phyloP scores from a whole-genome alignment of 1,140 invertebrate species.

The Pararge aegeria region DNA sequence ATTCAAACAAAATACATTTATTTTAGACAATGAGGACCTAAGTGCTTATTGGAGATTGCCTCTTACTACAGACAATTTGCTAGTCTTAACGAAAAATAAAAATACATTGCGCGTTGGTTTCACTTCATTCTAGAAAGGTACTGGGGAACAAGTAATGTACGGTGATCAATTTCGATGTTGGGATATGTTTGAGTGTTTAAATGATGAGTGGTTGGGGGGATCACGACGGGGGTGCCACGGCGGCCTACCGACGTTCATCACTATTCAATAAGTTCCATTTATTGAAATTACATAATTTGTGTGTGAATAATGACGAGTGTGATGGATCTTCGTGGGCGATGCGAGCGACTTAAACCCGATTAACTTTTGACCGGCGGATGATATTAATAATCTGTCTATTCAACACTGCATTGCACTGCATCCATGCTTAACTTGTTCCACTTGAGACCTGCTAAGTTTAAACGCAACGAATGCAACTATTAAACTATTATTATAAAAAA shows the following conservation, averaged over 20 bases:
- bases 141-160: slow-evolving; percentile 36
- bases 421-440: slow-evolving; percentile 26
- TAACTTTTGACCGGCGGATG: slow-evolving; percentile 73
- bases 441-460: slow-evolving; percentile 6
- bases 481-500: too few species aligned
- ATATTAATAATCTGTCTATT: slow-evolving; percentile 74
- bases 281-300: slow-evolving; percentile 80
- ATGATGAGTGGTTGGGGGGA: slow-evolving; percentile 36
- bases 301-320: slow-evolving; percentile 79
- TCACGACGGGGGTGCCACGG: slow-evolving; percentile 57
- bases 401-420: slow-evolving; percentile 45
- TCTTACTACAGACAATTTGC: slow-evolving; percentile 33
- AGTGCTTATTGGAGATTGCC: slow-evolving; percentile 56
- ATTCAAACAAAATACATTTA: slow-evolving; percentile 72
- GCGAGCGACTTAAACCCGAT: slow-evolving; percentile 75
- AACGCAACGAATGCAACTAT: too few species aligned
- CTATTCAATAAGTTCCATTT: slow-evolving; percentile 79
- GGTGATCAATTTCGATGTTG: slow-evolving; percentile 15
- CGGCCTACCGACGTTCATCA: slow-evolving; percentile 76
- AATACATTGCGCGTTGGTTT: slow-evolving; percentile 33
- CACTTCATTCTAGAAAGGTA: background rate
- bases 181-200: slow-evolving; percentile 32
- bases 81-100: slow-evolving; percentile 6
- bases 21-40: slow-evolving; percentile 66
- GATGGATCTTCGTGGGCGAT: slow-evolving; percentile 79